Percentiles rank a stretch among this genome's conserved stretches.
These are phyloP conservation scores for Diaphora mendica DNA, from an alignment of 2,888 invertebrate genomes.

Conservation along the genomic window DNA sequence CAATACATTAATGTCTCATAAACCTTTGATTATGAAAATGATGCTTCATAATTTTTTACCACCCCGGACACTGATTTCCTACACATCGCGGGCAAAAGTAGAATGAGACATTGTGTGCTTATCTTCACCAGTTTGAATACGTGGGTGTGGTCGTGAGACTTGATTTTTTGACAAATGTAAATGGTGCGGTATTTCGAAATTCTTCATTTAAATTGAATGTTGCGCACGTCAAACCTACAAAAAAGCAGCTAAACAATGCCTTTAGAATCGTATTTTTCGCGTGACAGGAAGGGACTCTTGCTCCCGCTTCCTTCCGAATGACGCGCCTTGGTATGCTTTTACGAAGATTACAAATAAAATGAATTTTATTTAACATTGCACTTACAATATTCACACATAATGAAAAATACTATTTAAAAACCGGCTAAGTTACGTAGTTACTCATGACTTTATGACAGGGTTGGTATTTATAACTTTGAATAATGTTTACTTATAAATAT, in stretches of 20 bases:
- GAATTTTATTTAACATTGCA: neutral
- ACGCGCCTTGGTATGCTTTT: neutral
- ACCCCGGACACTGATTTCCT: no score
- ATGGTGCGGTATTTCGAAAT: neutral
- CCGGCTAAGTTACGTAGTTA: no score
- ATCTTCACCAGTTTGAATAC: neutral
- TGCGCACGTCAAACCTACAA: no score
- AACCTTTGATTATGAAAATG: neutral
- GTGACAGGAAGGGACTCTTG: neutral
- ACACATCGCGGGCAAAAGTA: no score
- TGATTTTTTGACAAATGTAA: neutral
- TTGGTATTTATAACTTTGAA: no score
- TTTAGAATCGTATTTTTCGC: neutral
- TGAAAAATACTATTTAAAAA: neutral
- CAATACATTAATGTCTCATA: no score
- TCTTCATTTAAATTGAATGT: neutral
- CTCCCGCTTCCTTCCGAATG: neutral
- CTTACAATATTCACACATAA: neutral
- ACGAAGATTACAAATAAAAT: neutral
- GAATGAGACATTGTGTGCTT: neutral
- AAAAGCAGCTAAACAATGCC: neutral
- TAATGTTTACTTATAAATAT: no score
- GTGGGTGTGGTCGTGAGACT: no score
- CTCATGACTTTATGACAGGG: no score
- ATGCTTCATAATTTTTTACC: no score